Conservation (phyloP, 2,888 invertebrate species). For the Caenorhabditis plicata region DNA sequence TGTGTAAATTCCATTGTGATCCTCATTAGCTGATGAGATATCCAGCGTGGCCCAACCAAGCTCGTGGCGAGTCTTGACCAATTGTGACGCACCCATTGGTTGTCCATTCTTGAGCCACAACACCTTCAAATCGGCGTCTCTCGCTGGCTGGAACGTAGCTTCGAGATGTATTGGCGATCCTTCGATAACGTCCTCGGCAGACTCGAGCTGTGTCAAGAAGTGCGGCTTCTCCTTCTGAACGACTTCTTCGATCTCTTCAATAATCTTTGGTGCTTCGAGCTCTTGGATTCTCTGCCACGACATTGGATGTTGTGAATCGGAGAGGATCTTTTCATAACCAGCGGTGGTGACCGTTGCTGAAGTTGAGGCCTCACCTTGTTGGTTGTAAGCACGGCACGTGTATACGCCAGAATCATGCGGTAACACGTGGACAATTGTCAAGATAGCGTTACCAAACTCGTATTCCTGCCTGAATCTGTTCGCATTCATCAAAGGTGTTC, state of each 20-base stretch:
- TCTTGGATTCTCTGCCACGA: slow-evolving; percentile 83
- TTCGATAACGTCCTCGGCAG: slow-evolving; percentile 81
- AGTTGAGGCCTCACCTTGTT: slow-evolving; percentile 89
- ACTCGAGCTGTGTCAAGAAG: slow-evolving; percentile 83
- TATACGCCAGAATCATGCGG: slow-evolving; percentile 88
- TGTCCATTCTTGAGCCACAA: slow-evolving; percentile 54
- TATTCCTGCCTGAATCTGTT: slow-evolving; percentile 78
- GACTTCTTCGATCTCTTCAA: slow-evolving; percentile 78
- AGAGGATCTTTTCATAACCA: slow-evolving; percentile 55
- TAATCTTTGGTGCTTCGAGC: slow-evolving; percentile 70
- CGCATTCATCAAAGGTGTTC: slow-evolving; percentile 75
- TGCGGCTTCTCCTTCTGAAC: slow-evolving; percentile 61
- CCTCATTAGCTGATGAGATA: slow-evolving; percentile 72
- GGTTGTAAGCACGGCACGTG: slow-evolving; percentile 87
- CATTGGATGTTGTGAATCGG: slow-evolving; percentile 88
- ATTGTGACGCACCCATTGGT: slow-evolving; percentile 63
- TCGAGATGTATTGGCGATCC: slow-evolving; percentile 92
- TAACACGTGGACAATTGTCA: slow-evolving; percentile 84
- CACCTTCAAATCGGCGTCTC: slow-evolving; percentile 78
- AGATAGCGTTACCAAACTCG: slow-evolving; percentile 91
- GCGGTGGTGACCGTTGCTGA: slow-evolving; percentile 81
- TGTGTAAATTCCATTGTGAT: slow-evolving; percentile 92
- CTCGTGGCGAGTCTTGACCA: slow-evolving; percentile 72
- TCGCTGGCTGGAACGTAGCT: slow-evolving; percentile 92
- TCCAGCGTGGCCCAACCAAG: slow-evolving; percentile 90